Evolutionary conservation across 2,888 invertebrate species (phyloP), one percentile per base, ranked within the genome.

Genomic region (Rotaria socialis): DNA sequence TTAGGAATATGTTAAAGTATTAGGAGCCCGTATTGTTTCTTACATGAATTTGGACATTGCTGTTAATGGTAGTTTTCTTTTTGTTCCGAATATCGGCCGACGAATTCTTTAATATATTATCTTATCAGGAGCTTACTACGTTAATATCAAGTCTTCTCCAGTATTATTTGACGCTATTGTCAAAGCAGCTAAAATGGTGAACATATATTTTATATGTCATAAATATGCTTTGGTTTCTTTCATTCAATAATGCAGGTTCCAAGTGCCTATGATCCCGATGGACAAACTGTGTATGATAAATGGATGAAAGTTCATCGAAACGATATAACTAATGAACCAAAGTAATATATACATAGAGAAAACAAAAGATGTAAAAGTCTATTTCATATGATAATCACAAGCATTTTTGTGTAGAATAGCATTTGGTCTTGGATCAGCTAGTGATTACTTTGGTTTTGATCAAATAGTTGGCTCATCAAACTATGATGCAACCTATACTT

Each of bases 401-500:
- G 16, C 27, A 27, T 14, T 19, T 19, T 35, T 80, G 16, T 22
- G 24, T 47, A 80, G 80, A 24, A 80, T 80, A 10, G 14, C 7
- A 14, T n/a, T 50, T n/a, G 52, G 41, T 87, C 47, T 87, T 52
- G 87, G 87, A 16, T 87, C 87, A 22, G 86, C 86, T 2, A 87
- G 87, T 85, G 87, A 87, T 24, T 88, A 60, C 16, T 85, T 85
- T 27, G 50, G 84, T 35, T 87, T 87, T 75, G 75, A 75, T 52
- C 86, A 87, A 84, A 50, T 85, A 35, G 86, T 55, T 24, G 87
- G 87, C 3, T 84, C 88, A 60, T 60, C 87, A 47, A 84, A 52
- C 60, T 5, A 87, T 0, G 87, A 87, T 84, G 24, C 55, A n/a
- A 22, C 56, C 0, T 86, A 86, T 74, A 41, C 10, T 10, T 85